Base-by-base conservation (phyloP, 2,888 invertebrate species). In the Drosophila anomelani region DNA sequence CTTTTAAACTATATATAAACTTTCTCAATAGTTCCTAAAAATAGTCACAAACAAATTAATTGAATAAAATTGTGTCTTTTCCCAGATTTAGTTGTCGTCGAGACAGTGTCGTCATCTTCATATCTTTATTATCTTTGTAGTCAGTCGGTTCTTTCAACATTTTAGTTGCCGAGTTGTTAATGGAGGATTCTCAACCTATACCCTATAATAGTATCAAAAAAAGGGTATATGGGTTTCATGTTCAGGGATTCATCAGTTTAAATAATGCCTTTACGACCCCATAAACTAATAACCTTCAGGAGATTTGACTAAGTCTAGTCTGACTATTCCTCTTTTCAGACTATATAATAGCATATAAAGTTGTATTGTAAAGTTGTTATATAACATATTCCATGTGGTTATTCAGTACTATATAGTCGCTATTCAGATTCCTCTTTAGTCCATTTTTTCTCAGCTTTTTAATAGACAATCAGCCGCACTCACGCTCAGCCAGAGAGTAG, bases 61-160 rank as follows among this genome's bases (percentile, higher is more conserved):
- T 84, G 79, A 81, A 68, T 81, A 66, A 72, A 34, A 36, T 51
- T 57, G 62, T 64, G 47, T 55, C 3, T 57, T 72, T 51, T 70
- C 44, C 20, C 49, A 13, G 34, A 55, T 59, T 63, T 29, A 7
- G 10, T 36, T 6, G 15, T 23, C 7, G 15, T 4, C n/a, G n/a
- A 12, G 53, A 23, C 53, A 15, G 23, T 38, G 32, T 39, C 34
- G 47, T 47, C 61, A 41, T 54, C 54, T 44, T 62, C 54, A 63
- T 75, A 61, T 13, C 44, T 46, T 32, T 53, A 74, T 51, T 51
- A 51, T 9, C 9, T 51, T 13, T 20, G 17, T 15, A 20, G 20
- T 34, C 34, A 20, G 34, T 10, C 5, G 51, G n/a, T 61, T 38
- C 20, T 59, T 26, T 36, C 39, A 51, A 20, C 38, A 51, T 60